Base-by-base conservation (phyloP, 2,113 vertebrate genomes). In the Diphyllodes magnificus region DNA sequence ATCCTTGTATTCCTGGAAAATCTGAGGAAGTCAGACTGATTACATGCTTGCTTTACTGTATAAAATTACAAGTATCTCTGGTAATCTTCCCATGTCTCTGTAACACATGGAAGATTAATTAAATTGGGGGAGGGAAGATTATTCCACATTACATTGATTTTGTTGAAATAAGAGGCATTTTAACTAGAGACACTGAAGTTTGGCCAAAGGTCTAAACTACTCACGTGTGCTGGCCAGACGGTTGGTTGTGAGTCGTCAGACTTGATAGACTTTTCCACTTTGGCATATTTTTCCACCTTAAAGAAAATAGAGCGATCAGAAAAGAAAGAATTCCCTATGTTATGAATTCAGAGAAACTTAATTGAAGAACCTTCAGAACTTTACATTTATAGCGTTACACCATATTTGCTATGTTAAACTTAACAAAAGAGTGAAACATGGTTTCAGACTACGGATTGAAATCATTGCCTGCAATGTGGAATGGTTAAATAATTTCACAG, bases 211-310 rank as follows among this genome's bases (percentile, higher is more conserved):
- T 72, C 57, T 80, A 35, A 92, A 78, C 63, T 94, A 97, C 97
- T 98, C 97, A 99, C 99, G 89, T 99, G 98, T 89, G 99, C 98
- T 76, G 99, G 99, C 99, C 99, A 99, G 92, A 99, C 98, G 69
- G 98, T 98, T 37, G 98, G 98, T 75, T 99, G 99, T 71, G 98
- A 98, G 81, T 99, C 98, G 94, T 99, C 98, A 95, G 99, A 92
- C 95, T 99, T 99, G 92, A 99, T 98, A 54, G 99, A 99, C 77
- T 98, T 99, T 97, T 99, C 99, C 63, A 99, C 99, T 98, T 99
- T 99, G 78, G 99, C 99, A 11, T 99, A 99, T 97, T 99, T 99
- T 94, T 99, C 99, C 96, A 99, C 99, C 99, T 99, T 95, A 53
- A 94, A 82, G 68, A 93, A 66, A 97, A 94, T 4, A 57, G 64